Base-by-base conservation (phyloP, 2,888 invertebrate genomes). In the Synergus gifuensis region DNA sequence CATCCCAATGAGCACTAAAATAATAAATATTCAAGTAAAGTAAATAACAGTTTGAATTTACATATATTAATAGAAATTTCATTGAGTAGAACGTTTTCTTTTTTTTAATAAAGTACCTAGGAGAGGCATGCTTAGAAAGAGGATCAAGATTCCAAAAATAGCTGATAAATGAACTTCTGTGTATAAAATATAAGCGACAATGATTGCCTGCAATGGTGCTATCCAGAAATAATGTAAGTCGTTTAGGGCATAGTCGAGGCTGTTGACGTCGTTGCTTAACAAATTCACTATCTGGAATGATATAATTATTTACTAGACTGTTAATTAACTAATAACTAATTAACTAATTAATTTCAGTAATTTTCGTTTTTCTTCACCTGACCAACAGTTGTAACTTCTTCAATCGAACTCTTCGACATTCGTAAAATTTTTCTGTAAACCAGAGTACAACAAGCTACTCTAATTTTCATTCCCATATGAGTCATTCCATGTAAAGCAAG, bases 221-320 rank as follows among this genome's bases (percentile, higher is more conserved):
- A 96, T 94, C 96, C 96, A 96, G 18, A 96, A 93, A 87, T 95
- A 96, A 89, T 96, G 96, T 0, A 95, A 91, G 87, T 96, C 96
- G 22, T 96, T 91, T 1, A 95, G 94, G 9, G 95, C 95, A 83
- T 95, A 93, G 88, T 97, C 96, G 88, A 97, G 96, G 83, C 96
- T 93, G 85, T 95, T 95, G 1, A 96, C 96, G 88, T 97, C 97
- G 85, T 96, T 97, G 36, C 96, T 96, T 92, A 97, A 93, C 16
- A 95, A 89, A 88, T 95, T 95, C 0, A 94, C 93, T 22, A 94
- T 93, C 84, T 94, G 90, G 78, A 87, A 87, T n/a, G 5, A 36
- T 36, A 36, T 7, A 12, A 62, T 22, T 22, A 62, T 22, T 22
- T 11, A 14, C 9, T 18, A 58, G n/a, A 8, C 9, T 0, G 9